A percentile compares a stretch with the other conserved stretches of the same genome.
Evolutionary conservation across 1,140 invertebrate species (phyloP).

Genomic region (Conopomorpha cramerella): DNA sequence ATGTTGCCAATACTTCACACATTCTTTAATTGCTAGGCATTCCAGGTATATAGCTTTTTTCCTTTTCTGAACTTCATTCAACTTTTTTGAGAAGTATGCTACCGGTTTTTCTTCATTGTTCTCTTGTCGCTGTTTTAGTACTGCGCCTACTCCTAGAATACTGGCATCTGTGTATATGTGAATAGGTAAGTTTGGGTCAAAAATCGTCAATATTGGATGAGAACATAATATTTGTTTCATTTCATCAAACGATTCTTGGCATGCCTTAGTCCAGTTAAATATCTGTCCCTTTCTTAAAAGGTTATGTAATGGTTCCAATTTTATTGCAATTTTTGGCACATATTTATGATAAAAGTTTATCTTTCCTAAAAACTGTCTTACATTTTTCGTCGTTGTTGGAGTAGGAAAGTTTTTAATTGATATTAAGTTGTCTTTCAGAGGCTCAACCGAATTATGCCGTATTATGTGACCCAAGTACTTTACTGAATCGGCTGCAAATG

Average conservation of each 20-base stretch:
- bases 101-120: constrained; percentile 18
- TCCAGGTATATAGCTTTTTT: constrained; percentile 30
- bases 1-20: constrained; percentile 25
- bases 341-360: constrained; percentile 26
- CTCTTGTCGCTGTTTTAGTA: constrained; percentile 23
- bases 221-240: constrained; percentile 29
- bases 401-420: constrained; percentile 25
- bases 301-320: constrained; percentile 16
- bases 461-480: constrained; percentile 27
- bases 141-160: constrained; percentile 25
- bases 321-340: constrained; percentile 15
- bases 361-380: constrained; percentile 26
- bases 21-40: constrained; percentile 31
- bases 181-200: constrained; percentile 21
- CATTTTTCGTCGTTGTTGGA: constrained; percentile 12
- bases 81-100: constrained; percentile 25
- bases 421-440: constrained; percentile 23
- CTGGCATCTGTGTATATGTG: constrained; percentile 28
- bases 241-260: constrained; percentile 22
- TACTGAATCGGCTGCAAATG: constrained; percentile 19
- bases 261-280: constrained; percentile 22
- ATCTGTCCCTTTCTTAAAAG: constrained; percentile 22
- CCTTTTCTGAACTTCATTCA: constrained; percentile 10
- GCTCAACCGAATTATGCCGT: constrained; percentile 18
- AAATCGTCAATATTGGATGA: constrained; percentile 25